Base-by-base conservation (phyloP, 53 echinoderm and acorn worm genomes). In the Crossaster papposus region DNA sequence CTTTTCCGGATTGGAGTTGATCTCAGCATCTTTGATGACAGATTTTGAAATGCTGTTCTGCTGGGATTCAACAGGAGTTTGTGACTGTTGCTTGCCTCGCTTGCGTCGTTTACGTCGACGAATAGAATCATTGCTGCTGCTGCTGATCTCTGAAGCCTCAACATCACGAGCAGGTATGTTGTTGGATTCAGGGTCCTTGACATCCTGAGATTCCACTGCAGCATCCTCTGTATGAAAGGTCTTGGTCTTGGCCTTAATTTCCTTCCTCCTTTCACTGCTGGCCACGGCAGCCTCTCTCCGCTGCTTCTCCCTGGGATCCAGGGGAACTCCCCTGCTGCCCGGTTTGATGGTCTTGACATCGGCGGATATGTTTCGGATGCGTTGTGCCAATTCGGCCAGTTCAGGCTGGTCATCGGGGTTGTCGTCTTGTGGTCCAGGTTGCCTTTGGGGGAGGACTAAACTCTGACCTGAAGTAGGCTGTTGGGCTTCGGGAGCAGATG, bases 361-460 rank as follows among this genome's bases (percentile, higher is more conserved):
- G 18, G 84, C 84, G 30, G 84, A 14, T 14, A 84, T 72, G 72
- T 84, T 84, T n/a, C 53, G 84, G 84, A 84, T 84, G 72, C 65
- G 84, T 65, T 84, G 84, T 26, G 84, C 84, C 71, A 84, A 71
- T 30, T 52, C 29, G 26, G 84, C 84, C 71, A 84, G 84, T 84
- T 84, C 84, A 30, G 84, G 84, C 36, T 72, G 52, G 51, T 73
- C 44, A 44, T 44, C 44, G 5, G 44, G 34, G 2, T 34, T 35
- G 15, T 58, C 58, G 12, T 14, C 74, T 33, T 33, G 22, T 30
- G 30, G 70, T 13, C 35, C 36, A 4, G 44, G 26, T 2, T 0
- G 50, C 50, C 78, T 78, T 51, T 24, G 50, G 51, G 51, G 11
- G n/a, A 18, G 75, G 75, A 5, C 35, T 71, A 2, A 17, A 58